A percentile compares a stretch with the other conserved stretches of the same genome.
These are phyloP conservation scores for Drosophila ambigua DNA, from an alignment of 1,140 invertebrate genomes.

Conservation along the genomic window DNA sequence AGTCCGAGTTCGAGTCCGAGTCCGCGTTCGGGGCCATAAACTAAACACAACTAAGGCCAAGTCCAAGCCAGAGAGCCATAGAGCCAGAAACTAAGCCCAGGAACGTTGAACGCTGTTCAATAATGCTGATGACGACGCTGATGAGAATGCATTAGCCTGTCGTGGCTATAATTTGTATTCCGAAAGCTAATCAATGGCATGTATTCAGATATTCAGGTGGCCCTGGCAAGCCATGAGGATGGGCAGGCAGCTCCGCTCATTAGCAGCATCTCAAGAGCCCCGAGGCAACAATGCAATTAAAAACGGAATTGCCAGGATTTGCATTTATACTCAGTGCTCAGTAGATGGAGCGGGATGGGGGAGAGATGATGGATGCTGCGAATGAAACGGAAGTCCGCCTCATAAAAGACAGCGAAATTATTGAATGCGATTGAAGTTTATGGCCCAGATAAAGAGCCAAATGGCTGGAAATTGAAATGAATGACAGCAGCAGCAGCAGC, in stretches of 20 bases:
- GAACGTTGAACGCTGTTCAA: neutral
- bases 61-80: neutral
- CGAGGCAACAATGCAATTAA: conserved; percentile 62
- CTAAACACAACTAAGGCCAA: conserved; percentile 6
- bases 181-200: conserved; percentile 47
- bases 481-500: neutral
- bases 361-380: neutral
- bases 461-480: conserved; percentile 13
- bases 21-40: too few relatives aligned
- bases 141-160: conserved; percentile 49
- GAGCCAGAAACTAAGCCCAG: neutral
- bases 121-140: conserved; percentile 43
- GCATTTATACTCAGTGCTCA: conserved; percentile 37
- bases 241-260: conserved; percentile 34
- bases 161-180: conserved; percentile 36
- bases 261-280: conserved; percentile 22
- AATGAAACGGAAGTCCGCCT: conserved; percentile 7
- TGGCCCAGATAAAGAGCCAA: conserved; percentile 6
- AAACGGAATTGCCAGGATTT: conserved; percentile 58
- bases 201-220: conserved; percentile 14
- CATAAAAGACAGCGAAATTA: conserved; percentile 38
- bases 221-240: conserved; percentile 12
- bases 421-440: conserved; percentile 42
- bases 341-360: neutral
- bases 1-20: neutral